These are phyloP conservation scores for Oreochromis grahami DNA, from an alignment of 2,797 vertebrate genomes.

Conservation along the genomic window DNA sequence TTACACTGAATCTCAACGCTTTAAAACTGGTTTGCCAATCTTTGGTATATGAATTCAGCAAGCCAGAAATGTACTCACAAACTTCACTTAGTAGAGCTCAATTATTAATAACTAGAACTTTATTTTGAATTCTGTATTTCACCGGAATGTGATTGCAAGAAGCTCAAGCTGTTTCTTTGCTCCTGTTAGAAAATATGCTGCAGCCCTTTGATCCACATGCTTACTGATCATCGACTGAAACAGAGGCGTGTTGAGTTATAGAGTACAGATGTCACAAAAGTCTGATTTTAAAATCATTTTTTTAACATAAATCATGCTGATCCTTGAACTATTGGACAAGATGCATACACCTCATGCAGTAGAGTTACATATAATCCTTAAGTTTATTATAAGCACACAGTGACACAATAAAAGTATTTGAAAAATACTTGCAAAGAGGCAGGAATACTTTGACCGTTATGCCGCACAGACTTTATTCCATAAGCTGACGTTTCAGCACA, in stretches of 20 bases:
- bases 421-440: background rate
- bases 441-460: background rate
- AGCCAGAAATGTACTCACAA: background rate
- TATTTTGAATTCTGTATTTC: background rate
- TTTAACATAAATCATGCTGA: background rate
- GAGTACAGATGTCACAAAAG: background rate
- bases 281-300: background rate
- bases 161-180: background rate
- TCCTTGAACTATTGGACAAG: background rate
- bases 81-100: background rate
- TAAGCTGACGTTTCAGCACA: background rate
- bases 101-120: background rate
- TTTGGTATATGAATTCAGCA: background rate
- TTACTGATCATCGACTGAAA: background rate
- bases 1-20: background rate
- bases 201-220: background rate
- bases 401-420: background rate
- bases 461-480: background rate
- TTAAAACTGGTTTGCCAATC: background rate
- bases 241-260: background rate
- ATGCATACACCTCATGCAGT: background rate
- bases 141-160: background rate
- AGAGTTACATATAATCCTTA: background rate
- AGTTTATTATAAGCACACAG: background rate
- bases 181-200: background rate